Evolutionary conservation across 1,140 invertebrate genomes (phyloP).

Genomic region (Hyles euphorbiae): DNA sequence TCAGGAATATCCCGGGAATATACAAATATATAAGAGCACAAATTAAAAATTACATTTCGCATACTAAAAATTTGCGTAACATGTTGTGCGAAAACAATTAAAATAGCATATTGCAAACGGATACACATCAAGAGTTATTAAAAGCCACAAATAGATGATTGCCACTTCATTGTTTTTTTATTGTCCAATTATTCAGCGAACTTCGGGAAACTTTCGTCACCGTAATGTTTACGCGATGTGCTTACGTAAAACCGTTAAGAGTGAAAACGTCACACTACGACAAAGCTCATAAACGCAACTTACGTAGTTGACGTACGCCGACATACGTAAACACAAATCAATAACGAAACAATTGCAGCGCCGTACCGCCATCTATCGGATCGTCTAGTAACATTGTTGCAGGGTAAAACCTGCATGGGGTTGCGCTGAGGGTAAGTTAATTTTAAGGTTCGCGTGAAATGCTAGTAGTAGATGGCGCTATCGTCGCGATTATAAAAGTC

Average conservation of each 20-base stretch:
- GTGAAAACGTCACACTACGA: conserved; percentile 20
- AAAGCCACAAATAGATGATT: too few relatives aligned
- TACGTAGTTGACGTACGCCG: conserved; percentile 5
- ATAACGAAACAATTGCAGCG: conserved; percentile 3
- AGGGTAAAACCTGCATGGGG: background rate
- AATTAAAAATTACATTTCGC: too few relatives aligned
- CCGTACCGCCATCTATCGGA: conserved; percentile 19
- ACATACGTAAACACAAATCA: conserved; percentile 4
- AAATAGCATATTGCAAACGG: too few relatives aligned
- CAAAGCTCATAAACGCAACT: conserved; percentile 23
- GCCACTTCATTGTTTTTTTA: too few relatives aligned
- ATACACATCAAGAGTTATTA: too few relatives aligned
- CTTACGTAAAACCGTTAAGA: conserved; percentile 22
- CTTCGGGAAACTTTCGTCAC: conserved; percentile 17
- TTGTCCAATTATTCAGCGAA: too few relatives aligned
- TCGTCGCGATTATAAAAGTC: too few relatives aligned
- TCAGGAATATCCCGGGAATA: too few relatives aligned
- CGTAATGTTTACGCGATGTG: conserved; percentile 15
- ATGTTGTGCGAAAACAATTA: too few relatives aligned
- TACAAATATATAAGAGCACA: too few relatives aligned
- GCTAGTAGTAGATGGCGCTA: too few relatives aligned
- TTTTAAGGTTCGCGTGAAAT: background rate
- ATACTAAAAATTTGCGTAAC: too few relatives aligned
- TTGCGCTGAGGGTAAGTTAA: background rate
- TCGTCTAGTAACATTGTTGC: conserved; percentile 5